Evolutionary conservation across 2,113 vertebrate species (phyloP).

Genomic region (Platysternon megacephalum): DNA sequence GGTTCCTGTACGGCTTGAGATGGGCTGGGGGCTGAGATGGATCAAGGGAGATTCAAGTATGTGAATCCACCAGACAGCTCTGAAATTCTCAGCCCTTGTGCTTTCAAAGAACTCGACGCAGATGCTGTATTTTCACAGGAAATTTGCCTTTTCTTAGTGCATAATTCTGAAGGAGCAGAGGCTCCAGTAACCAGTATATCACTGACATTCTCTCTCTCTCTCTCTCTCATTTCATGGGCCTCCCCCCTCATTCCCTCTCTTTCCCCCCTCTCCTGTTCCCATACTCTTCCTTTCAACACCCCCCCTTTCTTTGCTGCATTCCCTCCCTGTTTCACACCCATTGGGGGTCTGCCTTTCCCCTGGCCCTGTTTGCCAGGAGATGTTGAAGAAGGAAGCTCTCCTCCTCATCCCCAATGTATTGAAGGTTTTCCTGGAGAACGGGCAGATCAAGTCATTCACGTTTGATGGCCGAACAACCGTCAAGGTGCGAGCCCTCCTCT

Average conservation of each 20-base stretch:
- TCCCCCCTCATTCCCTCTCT: not conserved
- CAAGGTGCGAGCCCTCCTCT: constrained; percentile 81
- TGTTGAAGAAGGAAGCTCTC: constrained; percentile 98
- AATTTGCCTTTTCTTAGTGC: not conserved
- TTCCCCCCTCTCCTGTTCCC: not conserved
- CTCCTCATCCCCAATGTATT: constrained; percentile 97
- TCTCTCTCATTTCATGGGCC: not conserved
- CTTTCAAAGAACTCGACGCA: not conserved
- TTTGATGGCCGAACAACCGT: constrained; percentile 98
- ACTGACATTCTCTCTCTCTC: constrained; percentile 18
- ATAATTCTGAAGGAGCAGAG: not conserved
- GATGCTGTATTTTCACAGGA: not conserved
- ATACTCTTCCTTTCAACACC: not conserved
- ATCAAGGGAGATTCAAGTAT: not conserved
- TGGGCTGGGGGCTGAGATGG: not conserved
- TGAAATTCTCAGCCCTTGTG: not conserved
- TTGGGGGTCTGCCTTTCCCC: not conserved
- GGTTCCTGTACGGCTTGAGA: not conserved
- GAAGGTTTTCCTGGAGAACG: constrained; percentile 99
- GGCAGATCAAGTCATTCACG: constrained; percentile 98
- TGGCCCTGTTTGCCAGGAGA: constrained; percentile 81
- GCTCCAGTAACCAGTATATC: rapidly evolving
- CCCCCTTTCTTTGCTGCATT: not conserved
- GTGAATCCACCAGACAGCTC: not conserved
- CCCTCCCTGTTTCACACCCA: not conserved